Evolutionary conservation across 2,888 invertebrate genomes (phyloP), one percentile per base, ranked within the genome.

Genomic region (Drosophila neoperkinsi): DNA sequence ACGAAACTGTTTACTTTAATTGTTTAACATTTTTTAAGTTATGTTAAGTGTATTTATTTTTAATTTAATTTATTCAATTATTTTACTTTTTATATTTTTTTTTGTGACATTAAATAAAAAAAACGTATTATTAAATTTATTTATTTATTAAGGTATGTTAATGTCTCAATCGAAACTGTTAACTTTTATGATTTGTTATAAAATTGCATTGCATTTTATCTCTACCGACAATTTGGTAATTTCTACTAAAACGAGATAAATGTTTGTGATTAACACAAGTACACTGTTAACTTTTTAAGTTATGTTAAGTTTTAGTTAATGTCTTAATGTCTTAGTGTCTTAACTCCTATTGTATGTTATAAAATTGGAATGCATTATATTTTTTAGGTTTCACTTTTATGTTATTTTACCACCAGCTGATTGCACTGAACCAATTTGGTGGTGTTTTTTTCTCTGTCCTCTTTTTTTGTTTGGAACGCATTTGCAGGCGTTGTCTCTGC

Each of bases 381-480:
- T 6, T 50, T 30, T 56, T 30, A 11, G 18, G 16, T 21, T 30
- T 10, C 5, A 34, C 34, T 16, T 1, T 30, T 18, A 28, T 36
- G 57, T 13, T 49, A n/a, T 28, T 46, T 31, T 38, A 31, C 31
- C 31, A 36, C n/a, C 57, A 63, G 62, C 62, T 63, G 57, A 63
- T 57, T 56, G 41, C 10, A 11, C 10, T 28, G 4, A 38, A 60
- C 2, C 11, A 30, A 57, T 41, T 41, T 57, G 41, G 30, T 28
- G 21, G 30, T 41, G 41, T 7, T 16, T 41, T 18, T 38, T 30
- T n/a, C 13, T 28, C 2, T 36, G 16, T 31, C 41, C 6, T n/a
- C 4, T 16, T 11, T 25, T 9, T 25, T 28, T 25, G 25, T 16
- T 34, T 52, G 11, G 0, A 28, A 38, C 6, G 11, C 11, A 25